phyloP scores from a whole-genome alignment of 2,888 invertebrate species.

The Pseudococcus jackbeardsleyi region DNA sequence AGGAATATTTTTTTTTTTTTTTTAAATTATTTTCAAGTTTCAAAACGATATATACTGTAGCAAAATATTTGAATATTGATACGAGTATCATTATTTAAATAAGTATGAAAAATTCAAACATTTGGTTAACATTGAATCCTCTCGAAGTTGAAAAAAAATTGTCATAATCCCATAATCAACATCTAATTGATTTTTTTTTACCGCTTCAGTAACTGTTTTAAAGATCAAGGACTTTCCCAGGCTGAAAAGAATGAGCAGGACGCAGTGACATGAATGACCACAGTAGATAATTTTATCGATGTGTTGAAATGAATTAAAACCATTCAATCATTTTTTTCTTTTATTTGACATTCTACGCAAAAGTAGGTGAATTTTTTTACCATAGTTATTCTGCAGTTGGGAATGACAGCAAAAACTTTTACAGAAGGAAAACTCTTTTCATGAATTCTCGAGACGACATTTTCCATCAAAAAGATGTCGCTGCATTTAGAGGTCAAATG shows the following conservation, averaged over 20 bases:
- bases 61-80: background rate
- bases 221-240: background rate
- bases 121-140: background rate
- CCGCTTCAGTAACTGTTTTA: slow-evolving; percentile 2
- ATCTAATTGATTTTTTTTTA: background rate
- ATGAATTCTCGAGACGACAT: no score
- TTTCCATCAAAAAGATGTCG: no score
- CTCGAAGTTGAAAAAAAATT: background rate
- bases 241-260: background rate
- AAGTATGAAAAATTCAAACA: background rate
- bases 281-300: background rate
- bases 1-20: no score
- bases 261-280: background rate
- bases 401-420: no score
- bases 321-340: slow-evolving; percentile 1
- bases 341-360: background rate
- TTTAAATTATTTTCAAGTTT: background rate
- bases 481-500: no score
- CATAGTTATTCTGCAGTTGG: no score
- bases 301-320: background rate
- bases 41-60: background rate
- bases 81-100: background rate
- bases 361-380: no score
- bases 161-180: background rate
- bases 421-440: no score